Evolutionary conservation across 2,113 vertebrate genomes (phyloP).

Genomic region (Cochlearius cochlearius): DNA sequence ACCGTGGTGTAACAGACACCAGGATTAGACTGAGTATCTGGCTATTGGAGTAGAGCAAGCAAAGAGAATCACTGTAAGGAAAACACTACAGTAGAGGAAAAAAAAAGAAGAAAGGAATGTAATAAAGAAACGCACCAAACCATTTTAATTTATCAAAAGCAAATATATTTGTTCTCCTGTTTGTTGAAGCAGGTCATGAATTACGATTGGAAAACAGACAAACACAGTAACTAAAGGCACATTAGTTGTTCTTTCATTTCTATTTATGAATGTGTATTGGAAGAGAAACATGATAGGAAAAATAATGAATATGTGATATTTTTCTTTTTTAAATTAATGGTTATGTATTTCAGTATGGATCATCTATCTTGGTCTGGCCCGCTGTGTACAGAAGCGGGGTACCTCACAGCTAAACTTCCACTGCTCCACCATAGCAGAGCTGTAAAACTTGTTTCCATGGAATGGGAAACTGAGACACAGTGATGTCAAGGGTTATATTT

Average conservation of each 20-base stretch:
- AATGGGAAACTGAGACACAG: not conserved
- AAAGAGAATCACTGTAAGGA: not conserved
- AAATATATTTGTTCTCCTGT: conserved; percentile 38
- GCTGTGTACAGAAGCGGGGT: not conserved
- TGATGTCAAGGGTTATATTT: not conserved
- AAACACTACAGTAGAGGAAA: not conserved
- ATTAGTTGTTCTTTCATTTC: conserved; percentile 23
- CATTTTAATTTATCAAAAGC: conserved; percentile 40
- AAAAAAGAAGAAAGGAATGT: not conserved
- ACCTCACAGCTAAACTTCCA: not conserved
- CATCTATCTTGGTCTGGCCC: not conserved
- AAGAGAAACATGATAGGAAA: conserved; percentile 4
- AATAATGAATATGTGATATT: not conserved
- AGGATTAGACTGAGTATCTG: not conserved
- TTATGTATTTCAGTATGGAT: not conserved
- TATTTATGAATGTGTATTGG: not conserved
- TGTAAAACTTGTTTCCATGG: not conserved
- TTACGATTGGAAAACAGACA: conserved; percentile 41
- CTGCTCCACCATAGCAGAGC: not conserved
- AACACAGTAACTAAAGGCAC: conserved; percentile 25
- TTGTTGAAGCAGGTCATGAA: conserved; percentile 38
- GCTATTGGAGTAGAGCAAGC: not conserved
- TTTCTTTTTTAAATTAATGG: not conserved
- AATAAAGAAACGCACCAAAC: not conserved
- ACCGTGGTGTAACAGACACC: not conserved